These are phyloP conservation scores for Bubo scandiacus DNA, from an alignment of 2,113 vertebrate species.

Conservation along the genomic window DNA sequence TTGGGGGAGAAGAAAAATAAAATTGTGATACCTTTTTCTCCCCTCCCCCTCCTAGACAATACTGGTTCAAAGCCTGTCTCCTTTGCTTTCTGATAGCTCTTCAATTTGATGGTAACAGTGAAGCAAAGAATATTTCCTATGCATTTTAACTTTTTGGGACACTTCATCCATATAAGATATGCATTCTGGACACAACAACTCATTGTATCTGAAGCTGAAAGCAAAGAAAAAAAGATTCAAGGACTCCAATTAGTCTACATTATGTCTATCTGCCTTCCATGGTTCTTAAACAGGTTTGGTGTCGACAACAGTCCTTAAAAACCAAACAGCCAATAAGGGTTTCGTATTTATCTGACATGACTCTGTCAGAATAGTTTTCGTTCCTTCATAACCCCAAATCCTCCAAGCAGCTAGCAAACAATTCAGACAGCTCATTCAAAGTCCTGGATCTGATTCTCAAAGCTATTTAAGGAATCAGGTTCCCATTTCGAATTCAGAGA, in stretches of 20 bases:
- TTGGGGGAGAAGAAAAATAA: background rate
- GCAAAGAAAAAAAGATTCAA: background rate
- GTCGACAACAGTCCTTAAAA: background rate
- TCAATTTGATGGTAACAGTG: background rate
- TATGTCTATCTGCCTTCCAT: background rate
- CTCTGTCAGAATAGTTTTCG: background rate
- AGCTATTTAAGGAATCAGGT: background rate
- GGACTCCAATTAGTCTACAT: background rate
- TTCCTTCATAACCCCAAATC: background rate
- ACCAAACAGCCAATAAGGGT: background rate
- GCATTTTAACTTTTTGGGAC: background rate
- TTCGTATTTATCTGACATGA: background rate
- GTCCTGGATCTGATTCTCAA: background rate
- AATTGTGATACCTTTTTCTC: background rate
- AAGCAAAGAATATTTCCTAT: background rate
- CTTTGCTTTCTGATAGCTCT: background rate
- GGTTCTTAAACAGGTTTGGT: background rate
- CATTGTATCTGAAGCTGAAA: background rate
- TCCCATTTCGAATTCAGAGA: background rate
- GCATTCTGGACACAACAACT: background rate
- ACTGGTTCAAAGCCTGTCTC: background rate
- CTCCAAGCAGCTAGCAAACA: background rate
- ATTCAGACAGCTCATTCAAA: background rate
- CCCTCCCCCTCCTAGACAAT: background rate
- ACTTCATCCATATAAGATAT: background rate